These are phyloP conservation scores for Epiperipatus broadwayi DNA, from an alignment of 2,888 invertebrate genomes.

Conservation along the genomic window DNA sequence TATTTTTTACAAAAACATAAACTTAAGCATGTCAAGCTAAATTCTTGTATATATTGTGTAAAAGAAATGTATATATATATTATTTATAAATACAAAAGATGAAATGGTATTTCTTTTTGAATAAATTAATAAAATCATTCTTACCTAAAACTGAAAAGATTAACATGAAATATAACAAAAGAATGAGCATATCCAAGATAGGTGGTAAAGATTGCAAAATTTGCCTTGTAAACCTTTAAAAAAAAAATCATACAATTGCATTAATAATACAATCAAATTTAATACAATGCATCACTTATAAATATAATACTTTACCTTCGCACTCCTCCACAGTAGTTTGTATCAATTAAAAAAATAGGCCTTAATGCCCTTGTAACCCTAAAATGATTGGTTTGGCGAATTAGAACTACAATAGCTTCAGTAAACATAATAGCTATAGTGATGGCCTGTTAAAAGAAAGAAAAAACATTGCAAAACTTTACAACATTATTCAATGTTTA, in stretches of 20 bases:
- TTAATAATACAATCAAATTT: too few species aligned
- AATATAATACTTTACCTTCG: conserved; percentile 32
- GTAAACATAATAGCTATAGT: conserved; percentile 58
- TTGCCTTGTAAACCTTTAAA: conserved; percentile 35
- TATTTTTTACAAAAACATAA: too few species aligned
- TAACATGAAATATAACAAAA: conserved; percentile 62
- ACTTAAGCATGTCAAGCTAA: too few species aligned
- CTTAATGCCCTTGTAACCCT: conserved; percentile 64
- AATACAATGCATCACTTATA: too few species aligned
- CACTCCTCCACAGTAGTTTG: conserved; percentile 60
- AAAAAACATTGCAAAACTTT: too few species aligned
- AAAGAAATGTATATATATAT: too few species aligned
- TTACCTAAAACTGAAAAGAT: conserved; percentile 54
- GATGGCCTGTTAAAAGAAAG: conserved; percentile 38
- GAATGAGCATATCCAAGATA: conserved; percentile 64
- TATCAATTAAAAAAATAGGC: conserved; percentile 72
- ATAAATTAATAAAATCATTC: conserved; percentile 13
- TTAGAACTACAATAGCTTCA: conserved; percentile 57
- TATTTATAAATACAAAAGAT: conserved; percentile 8
- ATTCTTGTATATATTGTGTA: too few species aligned
- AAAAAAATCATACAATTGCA: conserved; percentile 10
- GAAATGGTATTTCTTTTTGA: conserved; percentile 5
- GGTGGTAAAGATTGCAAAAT: conserved; percentile 67
- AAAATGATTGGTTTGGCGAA: conserved; percentile 62
- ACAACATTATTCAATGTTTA: too few species aligned